Percentiles rank a stretch among this genome's conserved stretches.
These are phyloP conservation scores for Adrianichthys oophorus DNA, from an alignment of 2,797 vertebrate species.

Conservation along the genomic window DNA sequence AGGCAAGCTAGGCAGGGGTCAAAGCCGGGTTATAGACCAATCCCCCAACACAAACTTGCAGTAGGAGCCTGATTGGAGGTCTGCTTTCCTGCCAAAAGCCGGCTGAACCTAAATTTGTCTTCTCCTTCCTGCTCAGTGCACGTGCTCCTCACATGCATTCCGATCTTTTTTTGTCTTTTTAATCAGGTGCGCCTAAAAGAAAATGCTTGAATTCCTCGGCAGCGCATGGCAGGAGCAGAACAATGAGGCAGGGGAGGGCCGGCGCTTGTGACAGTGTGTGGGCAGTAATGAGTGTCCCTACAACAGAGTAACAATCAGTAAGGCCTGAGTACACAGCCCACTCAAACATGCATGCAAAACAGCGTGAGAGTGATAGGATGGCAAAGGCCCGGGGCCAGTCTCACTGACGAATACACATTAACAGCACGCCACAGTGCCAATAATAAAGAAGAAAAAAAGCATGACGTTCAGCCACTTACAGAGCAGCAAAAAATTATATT, in stretches of 20 bases:
- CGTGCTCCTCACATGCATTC: constrained; percentile 7
- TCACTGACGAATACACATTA: constrained; percentile 38
- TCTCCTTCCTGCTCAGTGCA: constrained; percentile 11
- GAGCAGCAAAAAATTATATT: constrained; percentile 33
- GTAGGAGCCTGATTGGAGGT: constrained; percentile 13
- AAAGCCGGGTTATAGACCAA: constrained; percentile 12
- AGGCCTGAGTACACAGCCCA: constrained; percentile 55
- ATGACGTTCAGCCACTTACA: constrained; percentile 29
- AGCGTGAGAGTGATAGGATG: constrained; percentile 71
- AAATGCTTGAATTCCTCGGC: constrained; percentile 20
- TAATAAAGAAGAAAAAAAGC: constrained; percentile 43
- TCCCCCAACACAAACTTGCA: constrained; percentile 15
- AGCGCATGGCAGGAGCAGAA: constrained; percentile 20
- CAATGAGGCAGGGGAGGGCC: constrained; percentile 26
- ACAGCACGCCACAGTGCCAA: constrained; percentile 28
- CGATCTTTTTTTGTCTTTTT: constrained; percentile 8
- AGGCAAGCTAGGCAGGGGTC: constrained; percentile 23
- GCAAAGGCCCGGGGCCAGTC: constrained; percentile 61
- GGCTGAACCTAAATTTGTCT: constrained; percentile 6
- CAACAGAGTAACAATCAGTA: constrained; percentile 64
- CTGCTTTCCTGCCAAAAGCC: constrained; percentile 10
- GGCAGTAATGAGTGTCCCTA: constrained; percentile 65
- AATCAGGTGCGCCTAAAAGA: constrained; percentile 1
- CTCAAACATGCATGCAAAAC: constrained; percentile 39
- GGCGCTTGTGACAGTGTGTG: constrained; percentile 71